Base-by-base conservation (phyloP, 2,797 vertebrate genomes). In the Melanogrammus aeglefinus region DNA sequence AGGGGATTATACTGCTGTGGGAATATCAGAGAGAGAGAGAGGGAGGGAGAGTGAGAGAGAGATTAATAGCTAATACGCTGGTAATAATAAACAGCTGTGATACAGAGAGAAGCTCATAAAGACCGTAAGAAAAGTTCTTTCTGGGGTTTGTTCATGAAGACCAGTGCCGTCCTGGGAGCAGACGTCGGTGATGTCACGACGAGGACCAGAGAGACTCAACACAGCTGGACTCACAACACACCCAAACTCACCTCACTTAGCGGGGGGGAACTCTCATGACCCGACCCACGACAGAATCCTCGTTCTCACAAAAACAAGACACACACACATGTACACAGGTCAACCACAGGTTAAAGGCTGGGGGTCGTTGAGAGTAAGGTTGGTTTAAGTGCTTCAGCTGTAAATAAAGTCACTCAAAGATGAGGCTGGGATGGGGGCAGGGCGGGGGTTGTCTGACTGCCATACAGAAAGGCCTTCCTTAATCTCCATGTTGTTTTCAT, bases 81-180 rank as follows among this genome's bases (percentile, higher is more conserved):
- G 79, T 88, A 90, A 93, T 86, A 88, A 89, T 88, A 88, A 86
- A 84, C 90, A 92, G 90, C 86, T 91, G 91, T 47, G 76, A 72
- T 72, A 71, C 72, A 35, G 82, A 72, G 77, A 78, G 79, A 82
- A 83, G 80, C 47, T 47, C 35, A 71, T 75, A 77, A 83, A 72
- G 71, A 36, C 31, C 47, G 70, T 36, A 72, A 29, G 31, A 33
- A 35, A 72, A 44, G 74, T n/a, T 31, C 14, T 75, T 69, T 75
- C 74, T n/a, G 24, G 72, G 36, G 2, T 21, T 33, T 14, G 44
- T 70, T 78, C 79, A 76, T 85, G 80, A 86, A 75, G 14, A 41
- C 12, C 51, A 73, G 35, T 76, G 76, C 71, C 57, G 81, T 78
- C 63, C 76, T 83, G 84, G 78, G 79, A 83, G 80, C 79, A 77